Evolutionary conservation across 2,797 vertebrate species (phyloP), one percentile per base, ranked within the genome.

Genomic region (Scomberomorus guttatus): DNA sequence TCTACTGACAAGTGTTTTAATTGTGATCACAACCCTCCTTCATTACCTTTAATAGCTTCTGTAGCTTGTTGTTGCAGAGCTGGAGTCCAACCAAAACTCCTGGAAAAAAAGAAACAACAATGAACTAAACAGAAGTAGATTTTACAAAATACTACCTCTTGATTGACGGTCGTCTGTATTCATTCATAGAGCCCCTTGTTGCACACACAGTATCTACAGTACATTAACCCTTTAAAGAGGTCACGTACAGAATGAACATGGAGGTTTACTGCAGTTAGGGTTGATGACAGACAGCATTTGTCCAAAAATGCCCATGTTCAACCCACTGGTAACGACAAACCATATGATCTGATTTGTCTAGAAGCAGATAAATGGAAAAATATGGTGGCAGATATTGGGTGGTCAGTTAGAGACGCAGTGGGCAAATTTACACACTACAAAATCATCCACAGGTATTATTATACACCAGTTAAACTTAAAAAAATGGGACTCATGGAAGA

Each of bases 31-130:
- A 22, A 32, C 4, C 5, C 10, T 32, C 6, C n/a, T 25, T 39
- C 29, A 0, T 64, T 92, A 98, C 97, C 96, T 93, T 90, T 84
- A 75, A 63, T 2, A 64, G 74, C 81, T 69, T 92, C 75, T 70
- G 90, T 83, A 81, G 89, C 68, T 60, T 95, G 94, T 79, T 92
- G 95, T 73, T 66, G 80, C 20, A 86, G 39, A 61, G 91, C 61
- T 82, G 91, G 2, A 69, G 82, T 95, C 77, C 87, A 87, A 1
- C 90, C 90, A 80, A 96, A 96, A 79, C 87, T 90, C 87, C 97
- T 98, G 73, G 0, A 72, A 66, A 80, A 52, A 76, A 81, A 0
- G 25, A 10, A 29, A 67, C 3, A 50, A 29, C 2, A 4, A 37
- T 13, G 1, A 24, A 56, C 6, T 32, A 0, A 20, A 52, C 24